Percentiles rank a stretch among this genome's conserved stretches.
These are phyloP conservation scores for Nebria ingens DNA, from an alignment of 1,140 invertebrate species.

Conservation along the genomic window DNA sequence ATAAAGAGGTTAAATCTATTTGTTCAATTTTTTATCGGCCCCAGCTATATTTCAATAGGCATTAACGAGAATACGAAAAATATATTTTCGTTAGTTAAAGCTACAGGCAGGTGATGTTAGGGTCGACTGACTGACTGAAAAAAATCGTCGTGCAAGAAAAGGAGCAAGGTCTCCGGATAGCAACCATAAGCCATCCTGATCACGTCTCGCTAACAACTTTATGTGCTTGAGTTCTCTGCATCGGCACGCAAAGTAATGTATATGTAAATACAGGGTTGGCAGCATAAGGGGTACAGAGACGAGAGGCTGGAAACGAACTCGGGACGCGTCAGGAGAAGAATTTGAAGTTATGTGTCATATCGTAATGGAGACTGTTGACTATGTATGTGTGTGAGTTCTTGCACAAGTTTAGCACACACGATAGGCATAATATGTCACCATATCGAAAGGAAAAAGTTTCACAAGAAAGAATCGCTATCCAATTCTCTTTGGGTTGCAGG, in stretches of 20 bases:
- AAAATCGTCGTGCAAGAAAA: too few species aligned
- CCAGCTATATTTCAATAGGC: too few species aligned
- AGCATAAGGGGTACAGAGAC: background rate
- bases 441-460: background rate
- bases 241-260: slow-evolving; percentile 18
- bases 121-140: too few species aligned
- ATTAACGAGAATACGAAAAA: too few species aligned
- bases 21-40: too few species aligned
- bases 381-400: too few species aligned
- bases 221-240: slow-evolving; percentile 12
- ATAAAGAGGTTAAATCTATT: too few species aligned
- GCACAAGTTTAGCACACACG: too few species aligned
- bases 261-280: slow-evolving; percentile 15
- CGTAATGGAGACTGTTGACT: slow-evolving; percentile 16
- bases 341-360: slow-evolving; percentile 19
- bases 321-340: slow-evolving; percentile 11
- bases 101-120: background rate
- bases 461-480: background rate
- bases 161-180: background rate
- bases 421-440: background rate
- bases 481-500: background rate
- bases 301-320: background rate
- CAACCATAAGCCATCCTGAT: slow-evolving; percentile 8
- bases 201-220: slow-evolving; percentile 18
- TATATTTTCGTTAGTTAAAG: background rate